phyloP scores from a whole-genome alignment of 2,113 vertebrate species.

The Paedocypris sp. region DNA sequence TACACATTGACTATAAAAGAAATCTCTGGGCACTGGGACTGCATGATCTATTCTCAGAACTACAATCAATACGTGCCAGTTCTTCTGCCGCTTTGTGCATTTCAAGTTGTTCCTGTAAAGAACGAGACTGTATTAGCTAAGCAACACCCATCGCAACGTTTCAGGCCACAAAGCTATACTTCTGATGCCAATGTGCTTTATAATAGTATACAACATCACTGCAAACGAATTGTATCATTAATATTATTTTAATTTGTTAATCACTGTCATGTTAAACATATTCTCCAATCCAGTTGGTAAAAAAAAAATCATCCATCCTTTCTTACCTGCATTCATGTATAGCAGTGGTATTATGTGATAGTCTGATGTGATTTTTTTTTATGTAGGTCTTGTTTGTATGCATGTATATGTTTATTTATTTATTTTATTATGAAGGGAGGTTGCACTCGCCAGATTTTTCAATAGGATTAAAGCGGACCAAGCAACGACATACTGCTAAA shows the following conservation, averaged over 20 bases:
- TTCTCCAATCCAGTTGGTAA: too few relatives aligned
- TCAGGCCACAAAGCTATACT: neutral
- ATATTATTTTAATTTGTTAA: neutral
- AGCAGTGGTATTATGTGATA: too few relatives aligned
- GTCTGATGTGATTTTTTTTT: too few relatives aligned
- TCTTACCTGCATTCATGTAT: too few relatives aligned
- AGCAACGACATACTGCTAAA: too few relatives aligned
- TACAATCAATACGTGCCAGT: conserved; percentile 12
- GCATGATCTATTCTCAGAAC: conserved; percentile 14
- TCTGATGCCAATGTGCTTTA: neutral
- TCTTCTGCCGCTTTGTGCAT: conserved; percentile 12
- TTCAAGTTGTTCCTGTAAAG: conserved; percentile 15
- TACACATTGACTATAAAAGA: conserved; percentile 1
- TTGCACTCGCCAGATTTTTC: too few relatives aligned
- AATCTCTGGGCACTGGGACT: conserved; percentile 8
- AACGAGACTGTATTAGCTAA: neutral
- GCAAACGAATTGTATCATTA: neutral
- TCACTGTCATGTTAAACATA: too few relatives aligned
- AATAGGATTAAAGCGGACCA: too few relatives aligned
- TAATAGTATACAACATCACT: neutral
- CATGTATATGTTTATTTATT: too few relatives aligned
- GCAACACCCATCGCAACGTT: neutral
- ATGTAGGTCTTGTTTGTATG: too few relatives aligned
- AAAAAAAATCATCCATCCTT: too few relatives aligned
- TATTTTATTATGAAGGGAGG: too few relatives aligned